Evolutionary conservation across 2,888 invertebrate species (phyloP).

Genomic region (Lepas anatifera): DNA sequence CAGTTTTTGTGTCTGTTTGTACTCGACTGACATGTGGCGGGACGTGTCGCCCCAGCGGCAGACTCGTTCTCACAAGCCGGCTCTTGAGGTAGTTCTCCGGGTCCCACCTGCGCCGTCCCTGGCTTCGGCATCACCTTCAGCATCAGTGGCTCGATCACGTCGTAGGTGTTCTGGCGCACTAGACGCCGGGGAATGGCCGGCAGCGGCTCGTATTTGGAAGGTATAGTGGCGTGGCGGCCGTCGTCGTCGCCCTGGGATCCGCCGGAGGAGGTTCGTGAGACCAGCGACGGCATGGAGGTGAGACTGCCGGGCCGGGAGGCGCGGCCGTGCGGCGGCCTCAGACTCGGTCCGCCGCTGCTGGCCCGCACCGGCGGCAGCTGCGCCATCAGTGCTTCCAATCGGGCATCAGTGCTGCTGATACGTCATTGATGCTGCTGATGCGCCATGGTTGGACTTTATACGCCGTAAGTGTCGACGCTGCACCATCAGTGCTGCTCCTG

Average conservation of each 20-base stretch:
- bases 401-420: no score
- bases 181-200: not conserved
- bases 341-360: not conserved
- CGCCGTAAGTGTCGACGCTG: no score
- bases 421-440: no score
- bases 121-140: constrained; percentile 1
- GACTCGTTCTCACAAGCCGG: no score
- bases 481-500: no score
- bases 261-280: not conserved
- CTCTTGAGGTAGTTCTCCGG: no score
- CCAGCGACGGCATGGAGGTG: not conserved
- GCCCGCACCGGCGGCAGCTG: not conserved
- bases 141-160: not conserved
- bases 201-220: not conserved
- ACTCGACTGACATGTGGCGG: no score
- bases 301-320: not conserved
- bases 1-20: no score
- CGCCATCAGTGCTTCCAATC: not conserved
- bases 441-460: no score
- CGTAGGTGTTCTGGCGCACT: not conserved
- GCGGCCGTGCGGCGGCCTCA: not conserved
- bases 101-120: not conserved
- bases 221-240: not conserved
- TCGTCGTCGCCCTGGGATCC: not conserved
- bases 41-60: no score